A percentile compares a stretch with the other conserved stretches of the same genome.
Evolutionary conservation across 2,797 vertebrate species (phyloP).

Genomic region (Poecilia gillii): DNA sequence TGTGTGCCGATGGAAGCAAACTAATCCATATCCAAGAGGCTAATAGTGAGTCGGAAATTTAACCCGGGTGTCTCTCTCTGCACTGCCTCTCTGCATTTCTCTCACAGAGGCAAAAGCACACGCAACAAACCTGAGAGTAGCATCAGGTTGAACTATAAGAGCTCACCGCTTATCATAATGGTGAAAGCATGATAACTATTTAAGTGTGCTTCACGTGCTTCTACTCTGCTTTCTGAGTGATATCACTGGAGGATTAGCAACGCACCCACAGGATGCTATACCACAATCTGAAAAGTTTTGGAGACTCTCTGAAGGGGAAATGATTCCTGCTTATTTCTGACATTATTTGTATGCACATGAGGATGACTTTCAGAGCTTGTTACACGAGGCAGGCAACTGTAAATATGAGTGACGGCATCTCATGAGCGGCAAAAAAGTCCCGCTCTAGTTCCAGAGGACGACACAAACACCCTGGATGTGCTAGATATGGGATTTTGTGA

Average conservation of each 20-base stretch:
- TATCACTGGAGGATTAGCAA: not conserved
- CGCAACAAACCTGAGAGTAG: not conserved
- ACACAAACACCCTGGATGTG: constrained; percentile 24
- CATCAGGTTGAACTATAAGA: constrained; percentile 5
- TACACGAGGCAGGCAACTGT: constrained; percentile 2
- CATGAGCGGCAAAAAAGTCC: not conserved
- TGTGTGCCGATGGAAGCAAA: constrained; percentile 5
- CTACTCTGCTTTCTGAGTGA: not conserved
- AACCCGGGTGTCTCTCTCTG: not conserved
- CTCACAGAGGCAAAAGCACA: not conserved
- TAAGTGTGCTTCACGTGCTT: not conserved
- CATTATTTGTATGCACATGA: not conserved
- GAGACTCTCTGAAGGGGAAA: constrained; percentile 3
- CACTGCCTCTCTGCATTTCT: not conserved
- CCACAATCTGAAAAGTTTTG: not conserved
- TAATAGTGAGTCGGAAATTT: constrained; percentile 6
- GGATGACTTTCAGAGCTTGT: not conserved
- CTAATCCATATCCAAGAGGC: constrained; percentile 22
- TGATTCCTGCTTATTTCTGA: constrained; percentile 18
- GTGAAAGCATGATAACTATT: not conserved
- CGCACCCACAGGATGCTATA: not conserved
- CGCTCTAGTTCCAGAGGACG: constrained; percentile 1
- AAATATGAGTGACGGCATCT: not conserved
- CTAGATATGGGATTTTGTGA: not conserved
- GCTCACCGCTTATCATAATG: not conserved